Evolutionary conservation across 1,140 invertebrate genomes (phyloP).

Genomic region (Episyrphus balteatus): DNA sequence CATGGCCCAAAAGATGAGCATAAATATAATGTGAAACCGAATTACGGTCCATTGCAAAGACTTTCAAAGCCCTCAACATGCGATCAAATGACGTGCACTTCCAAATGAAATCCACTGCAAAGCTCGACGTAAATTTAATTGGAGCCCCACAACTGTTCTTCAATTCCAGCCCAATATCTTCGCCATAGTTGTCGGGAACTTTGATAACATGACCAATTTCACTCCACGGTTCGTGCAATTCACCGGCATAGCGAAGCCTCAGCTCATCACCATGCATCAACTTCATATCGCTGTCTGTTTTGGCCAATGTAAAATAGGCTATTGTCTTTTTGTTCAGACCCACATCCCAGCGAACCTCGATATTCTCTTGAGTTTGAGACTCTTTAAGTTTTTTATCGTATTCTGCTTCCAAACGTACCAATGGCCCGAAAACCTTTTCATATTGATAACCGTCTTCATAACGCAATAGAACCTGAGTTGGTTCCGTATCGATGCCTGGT

Average conservation of each 20-base stretch:
- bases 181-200: conserved; percentile 97
- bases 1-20: conserved; percentile 86
- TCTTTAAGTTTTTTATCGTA: conserved; percentile 98
- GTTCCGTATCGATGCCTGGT: conserved; percentile 94
- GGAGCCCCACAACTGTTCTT: conserved; percentile 85
- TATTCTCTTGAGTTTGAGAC: conserved; percentile 96
- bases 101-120: conserved; percentile 99
- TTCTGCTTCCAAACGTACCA: conserved; percentile 96
- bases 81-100: conserved; percentile 98
- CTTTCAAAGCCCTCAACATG: conserved; percentile 90
- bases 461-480: conserved; percentile 83
- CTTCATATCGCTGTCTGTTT: conserved; percentile 96
- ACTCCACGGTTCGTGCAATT: conserved; percentile 86
- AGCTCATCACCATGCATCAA: conserved; percentile 99
- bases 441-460: conserved; percentile 99
- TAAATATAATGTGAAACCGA: conserved; percentile 98
- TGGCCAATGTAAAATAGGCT: conserved; percentile 94
- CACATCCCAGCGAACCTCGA: conserved; percentile 96
- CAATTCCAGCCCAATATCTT: conserved; percentile 95
- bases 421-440: conserved; percentile 94
- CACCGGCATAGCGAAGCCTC: conserved; percentile 84
- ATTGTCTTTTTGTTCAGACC: conserved; percentile 97
- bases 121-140: conserved; percentile 86
- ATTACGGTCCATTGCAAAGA: conserved; percentile 92
- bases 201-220: conserved; percentile 96